These are phyloP conservation scores for Drosophila auraria DNA, from an alignment of 1,140 invertebrate species.

Conservation along the genomic window DNA sequence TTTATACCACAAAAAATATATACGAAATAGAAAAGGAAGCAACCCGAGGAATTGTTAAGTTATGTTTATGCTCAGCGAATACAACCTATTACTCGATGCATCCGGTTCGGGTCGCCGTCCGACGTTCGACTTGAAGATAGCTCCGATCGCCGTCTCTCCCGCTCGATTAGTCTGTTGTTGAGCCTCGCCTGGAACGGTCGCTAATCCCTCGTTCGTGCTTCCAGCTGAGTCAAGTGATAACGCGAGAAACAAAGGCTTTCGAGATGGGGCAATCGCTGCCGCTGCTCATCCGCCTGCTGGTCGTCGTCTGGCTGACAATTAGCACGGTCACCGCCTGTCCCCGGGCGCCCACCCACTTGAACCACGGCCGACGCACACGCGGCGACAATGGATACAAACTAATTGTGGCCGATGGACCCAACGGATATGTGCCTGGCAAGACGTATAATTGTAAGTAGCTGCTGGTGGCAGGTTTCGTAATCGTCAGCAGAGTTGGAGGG, in stretches of 20 bases:
- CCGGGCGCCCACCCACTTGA: constrained; percentile 78
- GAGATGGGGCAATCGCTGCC: constrained; percentile 68
- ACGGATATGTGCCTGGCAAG: constrained; percentile 92
- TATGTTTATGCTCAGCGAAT: background rate
- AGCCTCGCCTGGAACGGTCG: constrained; percentile 52
- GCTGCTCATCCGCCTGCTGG: constrained; percentile 45
- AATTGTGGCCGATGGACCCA: constrained; percentile 90
- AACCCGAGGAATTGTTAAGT: background rate
- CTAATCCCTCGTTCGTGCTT: constrained; percentile 7
- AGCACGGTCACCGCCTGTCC: constrained; percentile 69
- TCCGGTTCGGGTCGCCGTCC: constrained; percentile 36
- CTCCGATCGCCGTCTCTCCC: constrained; percentile 27
- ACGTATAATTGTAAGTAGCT: constrained; percentile 90
- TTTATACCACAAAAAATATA: constrained; percentile 58
- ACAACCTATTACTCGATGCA: constrained; percentile 16
- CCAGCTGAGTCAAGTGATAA: constrained; percentile 35
- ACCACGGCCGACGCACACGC: constrained; percentile 81
- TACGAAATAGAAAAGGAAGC: constrained; percentile 36
- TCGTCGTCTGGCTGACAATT: constrained; percentile 65
- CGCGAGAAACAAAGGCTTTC: constrained; percentile 41
- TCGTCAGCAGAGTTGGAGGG: constrained; percentile 36
- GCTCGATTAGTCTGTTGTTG: constrained; percentile 55
- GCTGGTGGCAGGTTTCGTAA: constrained; percentile 50
- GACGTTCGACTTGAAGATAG: constrained; percentile 32
- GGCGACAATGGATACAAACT: constrained; percentile 94